A percentile compares a stretch with the other conserved stretches of the same genome.
These are phyloP conservation scores for Chalcosyrphus nemorum DNA, from an alignment of 2,888 invertebrate species.

Conservation along the genomic window DNA sequence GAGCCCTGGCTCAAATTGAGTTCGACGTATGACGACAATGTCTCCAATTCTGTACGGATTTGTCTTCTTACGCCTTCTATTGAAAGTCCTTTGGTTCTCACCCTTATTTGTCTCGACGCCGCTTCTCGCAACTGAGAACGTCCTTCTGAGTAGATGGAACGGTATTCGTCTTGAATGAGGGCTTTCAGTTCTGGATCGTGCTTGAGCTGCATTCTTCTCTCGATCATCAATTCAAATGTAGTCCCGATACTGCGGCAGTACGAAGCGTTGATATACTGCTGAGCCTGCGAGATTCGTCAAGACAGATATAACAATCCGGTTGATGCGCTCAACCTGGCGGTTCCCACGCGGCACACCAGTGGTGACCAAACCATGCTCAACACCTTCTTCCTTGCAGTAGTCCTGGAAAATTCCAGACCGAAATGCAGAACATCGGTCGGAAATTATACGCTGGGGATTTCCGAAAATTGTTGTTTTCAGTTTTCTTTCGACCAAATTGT, in stretches of 20 bases:
- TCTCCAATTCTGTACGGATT: too few relatives aligned
- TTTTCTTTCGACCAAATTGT: neutral
- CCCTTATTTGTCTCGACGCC: neutral
- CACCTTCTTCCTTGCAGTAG: too few relatives aligned
- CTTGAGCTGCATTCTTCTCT: neutral
- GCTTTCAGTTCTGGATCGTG: neutral
- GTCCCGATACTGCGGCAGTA: neutral
- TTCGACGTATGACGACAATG: too few relatives aligned
- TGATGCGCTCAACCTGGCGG: slow-evolving; percentile 77
- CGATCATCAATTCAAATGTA: slow-evolving; percentile 5
- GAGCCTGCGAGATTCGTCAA: slow-evolving; percentile 77
- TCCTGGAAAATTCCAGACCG: too few relatives aligned
- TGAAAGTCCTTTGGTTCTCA: slow-evolving; percentile 7
- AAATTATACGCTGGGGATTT: too few relatives aligned
- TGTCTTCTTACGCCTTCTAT: too few relatives aligned
- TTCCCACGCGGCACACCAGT: slow-evolving; percentile 63
- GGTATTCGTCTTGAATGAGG: too few relatives aligned
- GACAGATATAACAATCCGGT: slow-evolving; percentile 76
- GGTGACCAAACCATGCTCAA: neutral
- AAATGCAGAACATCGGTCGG: slow-evolving; percentile 14
- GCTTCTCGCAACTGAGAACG: neutral
- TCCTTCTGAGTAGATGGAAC: neutral
- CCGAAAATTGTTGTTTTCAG: slow-evolving; percentile 49
- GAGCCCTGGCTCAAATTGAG: slow-evolving; percentile 11
- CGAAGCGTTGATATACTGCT: too few relatives aligned